Percentiles rank a stretch among this genome's conserved stretches.
These are phyloP conservation scores for Cerceris ruficornis DNA, from an alignment of 2,888 invertebrate genomes.

Conservation along the genomic window DNA sequence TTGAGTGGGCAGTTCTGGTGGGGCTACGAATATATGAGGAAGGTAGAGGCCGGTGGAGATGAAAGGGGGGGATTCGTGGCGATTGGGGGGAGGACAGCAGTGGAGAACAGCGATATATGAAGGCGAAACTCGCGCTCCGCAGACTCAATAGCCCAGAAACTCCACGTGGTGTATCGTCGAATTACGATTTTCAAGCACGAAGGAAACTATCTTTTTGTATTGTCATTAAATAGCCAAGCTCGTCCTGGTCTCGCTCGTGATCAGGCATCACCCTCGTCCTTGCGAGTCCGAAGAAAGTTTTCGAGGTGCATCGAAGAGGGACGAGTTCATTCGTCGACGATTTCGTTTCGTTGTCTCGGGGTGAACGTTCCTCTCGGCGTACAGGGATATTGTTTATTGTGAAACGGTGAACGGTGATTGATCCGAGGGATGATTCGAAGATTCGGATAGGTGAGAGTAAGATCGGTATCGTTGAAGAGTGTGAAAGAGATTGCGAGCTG, in stretches of 20 bases:
- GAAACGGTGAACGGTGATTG: conserved; percentile 34
- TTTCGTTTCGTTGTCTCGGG: too few species aligned
- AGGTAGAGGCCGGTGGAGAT: conserved; percentile 46
- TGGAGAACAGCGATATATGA: conserved; percentile 78
- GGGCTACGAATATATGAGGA: conserved; percentile 44
- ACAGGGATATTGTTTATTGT: conserved; percentile 8
- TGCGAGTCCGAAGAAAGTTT: too few species aligned
- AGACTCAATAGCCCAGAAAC: conserved; percentile 78
- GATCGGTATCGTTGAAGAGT: conserved; percentile 7
- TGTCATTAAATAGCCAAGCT: too few species aligned
- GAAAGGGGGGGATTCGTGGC: conserved; percentile 47
- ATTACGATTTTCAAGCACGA: conserved; percentile 35
- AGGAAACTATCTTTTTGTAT: neutral
- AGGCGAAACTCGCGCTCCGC: conserved; percentile 78
- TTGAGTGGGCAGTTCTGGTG: conserved; percentile 47
- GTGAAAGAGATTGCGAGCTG: conserved; percentile 12
- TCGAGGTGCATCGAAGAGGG: too few species aligned
- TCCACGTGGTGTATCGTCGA: conserved; percentile 58
- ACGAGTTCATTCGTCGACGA: too few species aligned
- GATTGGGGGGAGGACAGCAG: conserved; percentile 64
- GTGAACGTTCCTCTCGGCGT: too few species aligned
- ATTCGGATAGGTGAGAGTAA: conserved; percentile 17
- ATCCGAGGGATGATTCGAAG: conserved; percentile 20
- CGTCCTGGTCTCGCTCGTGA: too few species aligned
- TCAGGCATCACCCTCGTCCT: too few species aligned